Evolutionary conservation across 2,797 vertebrate species (phyloP).

Genomic region (Cottoperca gobio): DNA sequence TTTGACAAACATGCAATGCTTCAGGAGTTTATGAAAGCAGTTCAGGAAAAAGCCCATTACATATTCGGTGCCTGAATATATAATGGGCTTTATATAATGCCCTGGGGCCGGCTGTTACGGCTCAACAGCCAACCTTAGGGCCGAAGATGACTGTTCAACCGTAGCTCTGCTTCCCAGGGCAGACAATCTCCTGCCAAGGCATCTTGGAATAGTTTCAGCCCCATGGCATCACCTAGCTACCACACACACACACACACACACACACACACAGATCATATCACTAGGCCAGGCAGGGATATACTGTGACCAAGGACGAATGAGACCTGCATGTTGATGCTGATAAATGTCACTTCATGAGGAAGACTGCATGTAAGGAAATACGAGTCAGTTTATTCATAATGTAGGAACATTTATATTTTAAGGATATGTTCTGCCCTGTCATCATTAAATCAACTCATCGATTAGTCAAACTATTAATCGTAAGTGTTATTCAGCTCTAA

Average conservation of each 20-base stretch:
- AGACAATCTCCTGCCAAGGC: conserved; percentile 35
- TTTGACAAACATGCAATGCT: conserved; percentile 6
- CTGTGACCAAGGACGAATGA: conserved; percentile 38
- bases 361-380: not conserved
- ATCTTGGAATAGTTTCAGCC: conserved; percentile 45
- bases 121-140: not conserved
- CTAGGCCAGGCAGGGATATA: conserved; percentile 20
- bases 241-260: conserved; percentile 21
- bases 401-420: not conserved
- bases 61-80: conserved; percentile 11
- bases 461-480: not conserved
- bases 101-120: not conserved
- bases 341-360: conserved; percentile 11
- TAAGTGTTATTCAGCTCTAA: no score
- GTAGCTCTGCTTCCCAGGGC: conserved; percentile 16
- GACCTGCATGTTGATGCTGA: conserved; percentile 35
- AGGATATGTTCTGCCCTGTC: not conserved
- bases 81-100: conserved; percentile 1
- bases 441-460: not conserved
- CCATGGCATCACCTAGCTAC: conserved; percentile 15
- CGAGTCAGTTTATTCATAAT: not conserved
- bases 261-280: conserved; percentile 33
- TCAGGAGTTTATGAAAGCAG: conserved; percentile 2
- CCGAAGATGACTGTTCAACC: conserved; percentile 19
- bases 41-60: not conserved